These are phyloP conservation scores for Otolemur garnettii DNA, from an alignment of 2,113 vertebrate genomes.

Conservation along the genomic window DNA sequence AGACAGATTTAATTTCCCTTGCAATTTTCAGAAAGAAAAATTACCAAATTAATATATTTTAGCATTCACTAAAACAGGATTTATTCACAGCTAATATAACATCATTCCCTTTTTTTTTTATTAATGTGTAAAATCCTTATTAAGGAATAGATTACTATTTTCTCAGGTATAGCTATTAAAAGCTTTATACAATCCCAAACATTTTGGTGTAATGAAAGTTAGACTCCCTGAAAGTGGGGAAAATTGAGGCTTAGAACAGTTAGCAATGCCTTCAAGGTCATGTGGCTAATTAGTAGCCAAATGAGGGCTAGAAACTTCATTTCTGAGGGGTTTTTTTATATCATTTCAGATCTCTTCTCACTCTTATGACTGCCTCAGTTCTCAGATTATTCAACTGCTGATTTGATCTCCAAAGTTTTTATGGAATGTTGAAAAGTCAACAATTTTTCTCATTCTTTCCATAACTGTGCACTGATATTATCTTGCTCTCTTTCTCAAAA, in stretches of 20 bases:
- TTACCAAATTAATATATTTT: conserved; percentile 77
- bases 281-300: background rate
- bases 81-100: conserved; percentile 56
- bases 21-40: conserved; percentile 73
- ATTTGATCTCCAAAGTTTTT: conserved; percentile 53
- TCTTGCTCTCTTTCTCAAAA: conserved; percentile 69
- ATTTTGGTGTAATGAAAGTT: conserved; percentile 28
- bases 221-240: background rate
- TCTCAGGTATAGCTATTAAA: conserved; percentile 7
- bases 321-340: background rate
- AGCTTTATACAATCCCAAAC: background rate
- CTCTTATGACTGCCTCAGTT: background rate
- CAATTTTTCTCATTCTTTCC: conserved; percentile 57
- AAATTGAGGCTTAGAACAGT: background rate
- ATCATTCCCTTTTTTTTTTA: conserved; percentile 62
- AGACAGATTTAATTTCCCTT: conserved; percentile 71
- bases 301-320: background rate
- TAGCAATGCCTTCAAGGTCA: background rate
- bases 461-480: conserved; percentile 56
- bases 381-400: conserved; percentile 44
- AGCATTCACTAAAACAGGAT: conserved; percentile 43
- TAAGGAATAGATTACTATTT: conserved; percentile 46
- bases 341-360: background rate
- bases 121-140: conserved; percentile 63
- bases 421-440: conserved; percentile 67